phyloP scores from a whole-genome alignment of 2,888 invertebrate genomes.

The Suillia variegata region DNA sequence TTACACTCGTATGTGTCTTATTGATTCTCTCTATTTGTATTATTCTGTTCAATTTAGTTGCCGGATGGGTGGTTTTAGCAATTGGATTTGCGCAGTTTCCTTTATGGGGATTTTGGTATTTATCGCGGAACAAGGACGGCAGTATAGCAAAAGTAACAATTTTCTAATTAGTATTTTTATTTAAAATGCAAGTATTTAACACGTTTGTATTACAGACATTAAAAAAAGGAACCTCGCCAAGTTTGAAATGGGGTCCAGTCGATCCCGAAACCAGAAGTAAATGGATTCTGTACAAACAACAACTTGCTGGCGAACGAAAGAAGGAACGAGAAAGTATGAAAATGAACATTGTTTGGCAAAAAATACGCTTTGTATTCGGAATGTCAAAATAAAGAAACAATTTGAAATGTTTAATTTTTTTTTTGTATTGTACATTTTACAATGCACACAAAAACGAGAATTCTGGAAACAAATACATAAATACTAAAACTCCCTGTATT shows the following conservation, averaged over 20 bases:
- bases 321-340: conserved; percentile 15
- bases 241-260: conserved; percentile 34
- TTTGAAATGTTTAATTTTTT: too few species aligned
- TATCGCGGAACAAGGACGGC: conserved; percentile 11
- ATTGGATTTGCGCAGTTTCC: conserved; percentile 23
- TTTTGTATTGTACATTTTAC: too few species aligned
- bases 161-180: too few species aligned
- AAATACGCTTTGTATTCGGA: conserved; percentile 27
- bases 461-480: too few species aligned
- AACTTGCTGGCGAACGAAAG: conserved; percentile 23
- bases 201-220: too few species aligned
- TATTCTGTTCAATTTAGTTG: too few species aligned
- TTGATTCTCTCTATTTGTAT: conserved; percentile 6
- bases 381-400: conserved; percentile 2
- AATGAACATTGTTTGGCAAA: conserved; percentile 26
- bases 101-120: conserved; percentile 26
- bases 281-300: conserved; percentile 32
- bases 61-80: conserved; percentile 29
- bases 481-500: too few species aligned
- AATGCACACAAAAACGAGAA: too few species aligned
- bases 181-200: too few species aligned
- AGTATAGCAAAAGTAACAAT: conserved; percentile 5
- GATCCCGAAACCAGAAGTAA: conserved; percentile 27
- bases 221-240: neutral
- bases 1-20: conserved; percentile 2